A percentile compares a stretch with the other conserved stretches of the same genome.
Evolutionary conservation across 2,113 vertebrate genomes (phyloP).

Genomic region (Delphinus delphis): DNA sequence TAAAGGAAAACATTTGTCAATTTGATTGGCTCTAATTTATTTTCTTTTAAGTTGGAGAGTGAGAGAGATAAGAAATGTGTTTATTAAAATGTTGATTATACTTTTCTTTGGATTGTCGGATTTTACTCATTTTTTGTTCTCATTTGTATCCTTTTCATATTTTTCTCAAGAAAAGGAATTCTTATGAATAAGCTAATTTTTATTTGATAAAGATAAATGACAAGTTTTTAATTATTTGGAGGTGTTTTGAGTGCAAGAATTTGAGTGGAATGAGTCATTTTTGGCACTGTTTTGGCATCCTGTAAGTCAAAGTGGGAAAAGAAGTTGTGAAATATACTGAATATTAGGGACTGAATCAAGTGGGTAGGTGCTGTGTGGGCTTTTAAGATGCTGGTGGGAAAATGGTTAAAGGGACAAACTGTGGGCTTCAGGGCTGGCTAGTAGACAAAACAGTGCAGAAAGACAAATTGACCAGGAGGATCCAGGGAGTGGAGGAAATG

Average conservation of each 20-base stretch:
- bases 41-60: not conserved
- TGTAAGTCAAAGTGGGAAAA: not conserved
- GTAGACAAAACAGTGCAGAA: not conserved
- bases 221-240: not conserved
- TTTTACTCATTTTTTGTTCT: not conserved
- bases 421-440: not conserved
- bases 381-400: not conserved
- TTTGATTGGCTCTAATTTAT: not conserved
- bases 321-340: not conserved
- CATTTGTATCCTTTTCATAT: not conserved
- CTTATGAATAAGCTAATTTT: not conserved
- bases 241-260: not conserved
- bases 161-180: conserved; percentile 2
- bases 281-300: not conserved
- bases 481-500: no score
- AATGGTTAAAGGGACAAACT: not conserved
- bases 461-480: not conserved
- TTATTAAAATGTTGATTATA: not conserved
- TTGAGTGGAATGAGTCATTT: not conserved
- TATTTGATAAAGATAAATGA: not conserved
- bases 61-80: not conserved
- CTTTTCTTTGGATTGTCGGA: not conserved
- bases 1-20: not conserved
- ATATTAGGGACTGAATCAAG: not conserved
- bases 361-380: not conserved